Base-by-base conservation (phyloP, 2,113 vertebrate species). In the Morone chrysops region DNA sequence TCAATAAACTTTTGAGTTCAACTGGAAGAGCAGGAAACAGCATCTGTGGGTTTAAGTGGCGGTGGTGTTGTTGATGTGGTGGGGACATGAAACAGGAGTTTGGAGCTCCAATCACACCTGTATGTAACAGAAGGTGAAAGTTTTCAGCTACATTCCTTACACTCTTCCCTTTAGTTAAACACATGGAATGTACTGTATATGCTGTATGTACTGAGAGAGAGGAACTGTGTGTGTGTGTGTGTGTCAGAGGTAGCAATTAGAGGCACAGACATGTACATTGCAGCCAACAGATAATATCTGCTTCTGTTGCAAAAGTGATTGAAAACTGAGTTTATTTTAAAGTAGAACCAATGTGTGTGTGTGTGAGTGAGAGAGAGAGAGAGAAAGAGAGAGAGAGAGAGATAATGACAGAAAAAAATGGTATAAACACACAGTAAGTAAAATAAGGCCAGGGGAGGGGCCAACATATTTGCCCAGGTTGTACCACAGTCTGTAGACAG, bases 91-190 rank as follows among this genome's bases (percentile, higher is more conserved):
- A 77, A 87, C 54, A 80, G 61, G 43, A 87, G 78, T 61, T 69
- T 51, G 11, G 53, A n/a, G 70, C 22, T 36, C 11, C 83, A 80
- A 73, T 84, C 89, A 85, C 87, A 90, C 82, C 87, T 87, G 85
- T 74, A 78, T 53, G 73, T 72, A 87, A 70, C 50, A 88, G 78
- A 80, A 87, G 85, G 85, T 91, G 87, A 92, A 89, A 75, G 77
- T 83, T 75, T 87, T 41, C 45, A 61, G 56, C 17, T n/a, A 57
- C 83, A 86, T 92, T 88, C 75, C 68, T 78, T 0, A 20, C 51
- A 54, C 41, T 73, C 56, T 83, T 83, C 43, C 70, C 80, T 89
- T 72, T 82, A 86, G 69, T 76, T 91, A 88, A 89, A 82, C 78
- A 80, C 68, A 11, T 74, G 61, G 75, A 82, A 88, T 82, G 65